These are phyloP conservation scores for Mesorhabditis spiculigera DNA, from an alignment of 2,888 invertebrate species.

Conservation along the genomic window DNA sequence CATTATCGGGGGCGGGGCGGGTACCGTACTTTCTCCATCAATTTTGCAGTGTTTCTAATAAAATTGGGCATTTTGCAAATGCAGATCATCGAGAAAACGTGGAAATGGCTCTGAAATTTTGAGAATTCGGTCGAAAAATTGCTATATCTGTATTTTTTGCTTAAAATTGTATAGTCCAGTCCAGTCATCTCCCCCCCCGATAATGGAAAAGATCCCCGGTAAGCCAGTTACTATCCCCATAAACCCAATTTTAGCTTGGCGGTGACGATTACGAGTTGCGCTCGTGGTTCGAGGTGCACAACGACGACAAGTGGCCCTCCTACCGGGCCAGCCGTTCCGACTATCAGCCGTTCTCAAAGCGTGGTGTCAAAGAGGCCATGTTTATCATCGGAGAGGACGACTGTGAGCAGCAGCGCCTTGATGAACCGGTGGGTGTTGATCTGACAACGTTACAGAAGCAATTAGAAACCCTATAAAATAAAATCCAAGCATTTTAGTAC, in stretches of 20 bases:
- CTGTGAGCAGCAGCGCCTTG: constrained; percentile 45
- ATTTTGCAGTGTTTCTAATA: too few species aligned
- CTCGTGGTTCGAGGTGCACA: constrained; percentile 53
- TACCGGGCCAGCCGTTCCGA: constrained; percentile 18
- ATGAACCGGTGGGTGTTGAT: constrained; percentile 43
- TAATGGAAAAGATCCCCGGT: too few species aligned
- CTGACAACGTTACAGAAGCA: not conserved
- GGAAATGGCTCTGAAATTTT: too few species aligned
- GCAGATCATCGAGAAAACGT: too few species aligned
- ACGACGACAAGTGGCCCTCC: constrained; percentile 42
- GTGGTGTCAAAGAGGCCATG: constrained; percentile 28
- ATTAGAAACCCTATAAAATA: not conserved
- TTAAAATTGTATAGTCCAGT: too few species aligned
- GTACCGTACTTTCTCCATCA: too few species aligned
- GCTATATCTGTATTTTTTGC: too few species aligned
- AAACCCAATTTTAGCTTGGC: constrained; percentile 26
- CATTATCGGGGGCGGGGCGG: too few species aligned
- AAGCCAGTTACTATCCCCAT: not conserved
- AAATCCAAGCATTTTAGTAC: constrained; percentile 29
- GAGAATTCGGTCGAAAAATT: too few species aligned
- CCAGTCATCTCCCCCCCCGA: too few species aligned
- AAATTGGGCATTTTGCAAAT: too few species aligned
- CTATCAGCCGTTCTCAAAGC: constrained; percentile 14
- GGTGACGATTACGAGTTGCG: constrained; percentile 52
- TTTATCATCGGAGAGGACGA: constrained; percentile 54